These are phyloP conservation scores for Merodon equestris DNA, from an alignment of 2,888 invertebrate genomes.

Conservation along the genomic window DNA sequence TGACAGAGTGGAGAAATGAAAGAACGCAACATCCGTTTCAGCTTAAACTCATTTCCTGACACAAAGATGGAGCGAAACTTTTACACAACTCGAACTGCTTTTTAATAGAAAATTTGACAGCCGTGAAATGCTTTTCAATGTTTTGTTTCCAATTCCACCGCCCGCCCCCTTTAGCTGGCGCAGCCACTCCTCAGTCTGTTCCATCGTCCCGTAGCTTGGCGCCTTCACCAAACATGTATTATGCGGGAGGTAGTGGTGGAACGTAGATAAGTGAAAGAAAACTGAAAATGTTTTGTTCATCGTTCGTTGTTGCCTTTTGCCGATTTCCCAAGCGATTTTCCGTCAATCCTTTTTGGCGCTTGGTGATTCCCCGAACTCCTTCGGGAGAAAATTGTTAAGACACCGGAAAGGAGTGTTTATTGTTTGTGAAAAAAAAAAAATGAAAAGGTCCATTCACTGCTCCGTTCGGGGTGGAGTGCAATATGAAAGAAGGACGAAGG, in stretches of 20 bases:
- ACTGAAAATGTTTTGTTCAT: slow-evolving; percentile 27
- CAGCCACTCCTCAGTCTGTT: neutral
- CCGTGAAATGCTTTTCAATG: slow-evolving; percentile 69
- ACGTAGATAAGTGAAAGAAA: too few species aligned
- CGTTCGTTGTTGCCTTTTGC: slow-evolving; percentile 51
- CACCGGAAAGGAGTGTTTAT: slow-evolving; percentile 68
- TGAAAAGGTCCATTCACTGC: too few species aligned
- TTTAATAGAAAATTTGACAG: slow-evolving; percentile 69
- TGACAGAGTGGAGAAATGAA: neutral
- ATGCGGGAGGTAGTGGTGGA: too few species aligned
- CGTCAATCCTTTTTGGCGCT: slow-evolving; percentile 52
- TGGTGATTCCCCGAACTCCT: slow-evolving; percentile 22
- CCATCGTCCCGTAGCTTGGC: neutral
- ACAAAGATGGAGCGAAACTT: slow-evolving; percentile 65
- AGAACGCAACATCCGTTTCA: slow-evolving; percentile 59
- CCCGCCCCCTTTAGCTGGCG: neutral
- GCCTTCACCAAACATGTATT: too few species aligned
- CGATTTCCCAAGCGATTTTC: slow-evolving; percentile 68
- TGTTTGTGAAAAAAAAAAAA: slow-evolving; percentile 58
- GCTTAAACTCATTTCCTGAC: slow-evolving; percentile 69
- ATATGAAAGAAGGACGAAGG: slow-evolving; percentile 27
- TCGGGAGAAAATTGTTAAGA: slow-evolving; percentile 55
- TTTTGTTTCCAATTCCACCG: slow-evolving; percentile 63
- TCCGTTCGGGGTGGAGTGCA: too few species aligned
- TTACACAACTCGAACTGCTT: slow-evolving; percentile 62